These are phyloP conservation scores for Bellardia bayeri DNA, from an alignment of 2,888 invertebrate genomes.

Conservation along the genomic window DNA sequence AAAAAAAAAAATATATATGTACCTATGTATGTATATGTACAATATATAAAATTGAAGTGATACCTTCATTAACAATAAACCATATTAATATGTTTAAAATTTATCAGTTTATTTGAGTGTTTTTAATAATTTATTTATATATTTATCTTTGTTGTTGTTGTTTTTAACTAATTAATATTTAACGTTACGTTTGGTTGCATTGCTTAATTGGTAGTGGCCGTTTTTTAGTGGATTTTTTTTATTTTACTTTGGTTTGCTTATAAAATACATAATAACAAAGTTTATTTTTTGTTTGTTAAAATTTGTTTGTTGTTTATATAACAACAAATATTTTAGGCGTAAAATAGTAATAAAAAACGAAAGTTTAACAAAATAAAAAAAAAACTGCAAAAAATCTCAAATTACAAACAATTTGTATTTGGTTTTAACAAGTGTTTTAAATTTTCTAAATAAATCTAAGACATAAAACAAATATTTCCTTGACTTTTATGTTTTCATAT, in stretches of 20 bases:
- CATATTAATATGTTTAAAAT: constrained; percentile 20
- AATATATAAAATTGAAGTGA: not conserved
- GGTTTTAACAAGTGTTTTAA: constrained; percentile 30
- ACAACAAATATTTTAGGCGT: constrained; percentile 42
- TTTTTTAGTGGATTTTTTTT: constrained; percentile 30
- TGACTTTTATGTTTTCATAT: constrained; percentile 24
- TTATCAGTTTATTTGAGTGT: not conserved
- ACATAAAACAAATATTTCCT: constrained; percentile 37
- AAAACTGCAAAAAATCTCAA: constrained; percentile 33
- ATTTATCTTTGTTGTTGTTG: constrained; percentile 43
- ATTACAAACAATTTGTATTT: constrained; percentile 33
- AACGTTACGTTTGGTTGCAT: constrained; percentile 74
- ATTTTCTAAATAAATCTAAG: constrained; percentile 52
- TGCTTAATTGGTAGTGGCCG: constrained; percentile 69
- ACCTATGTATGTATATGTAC: too few species aligned
- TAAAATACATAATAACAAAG: too few species aligned
- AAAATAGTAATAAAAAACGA: constrained; percentile 34
- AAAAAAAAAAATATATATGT: constrained; percentile 14
- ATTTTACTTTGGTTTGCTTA: constrained; percentile 18
- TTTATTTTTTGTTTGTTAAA: too few species aligned
- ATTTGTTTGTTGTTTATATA: constrained; percentile 49
- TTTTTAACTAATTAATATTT: constrained; percentile 73
- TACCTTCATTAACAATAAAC: constrained; percentile 40
- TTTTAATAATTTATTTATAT: constrained; percentile 4
- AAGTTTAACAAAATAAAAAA: constrained; percentile 24